Conservation (phyloP, 1,140 invertebrate species). For the Aphelinus certus region DNA sequence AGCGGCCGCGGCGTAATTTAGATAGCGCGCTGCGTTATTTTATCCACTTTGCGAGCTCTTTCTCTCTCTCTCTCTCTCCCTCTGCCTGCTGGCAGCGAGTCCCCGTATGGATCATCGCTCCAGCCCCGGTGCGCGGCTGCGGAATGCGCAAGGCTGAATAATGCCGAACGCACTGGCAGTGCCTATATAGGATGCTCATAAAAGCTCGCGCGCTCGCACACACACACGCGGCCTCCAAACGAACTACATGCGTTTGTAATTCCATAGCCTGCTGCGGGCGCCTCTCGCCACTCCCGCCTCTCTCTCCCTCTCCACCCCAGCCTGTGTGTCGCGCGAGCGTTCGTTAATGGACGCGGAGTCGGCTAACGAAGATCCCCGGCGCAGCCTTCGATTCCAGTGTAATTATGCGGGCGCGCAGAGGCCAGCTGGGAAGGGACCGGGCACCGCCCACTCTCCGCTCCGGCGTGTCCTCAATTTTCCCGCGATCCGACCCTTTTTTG, state of each 20-base stretch:
- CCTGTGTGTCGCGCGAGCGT: not conserved
- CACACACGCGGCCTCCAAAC: constrained; percentile 46
- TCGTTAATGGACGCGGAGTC: not conserved
- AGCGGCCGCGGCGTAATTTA: constrained; percentile 52
- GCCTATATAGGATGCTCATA: constrained; percentile 42
- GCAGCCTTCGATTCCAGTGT: no score
- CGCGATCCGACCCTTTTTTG: no score
- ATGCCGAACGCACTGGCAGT: constrained; percentile 45
- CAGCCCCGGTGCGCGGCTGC: not conserved
- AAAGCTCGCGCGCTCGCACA: constrained; percentile 25
- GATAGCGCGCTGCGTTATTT: constrained; percentile 54
- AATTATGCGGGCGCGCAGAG: not conserved
- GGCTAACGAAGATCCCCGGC: no score
- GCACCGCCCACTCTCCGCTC: no score
- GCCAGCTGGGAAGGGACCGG: not conserved
- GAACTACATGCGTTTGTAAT: constrained; percentile 60
- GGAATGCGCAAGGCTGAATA: constrained; percentile 52
- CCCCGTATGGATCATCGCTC: no score
- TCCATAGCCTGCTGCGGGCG: constrained; percentile 30
- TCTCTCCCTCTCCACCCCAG: constrained; percentile 4
- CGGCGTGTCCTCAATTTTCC: no score
- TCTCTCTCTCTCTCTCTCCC: no score
- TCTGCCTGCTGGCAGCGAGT: no score
- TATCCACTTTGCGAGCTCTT: constrained; percentile 33
- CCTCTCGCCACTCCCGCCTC: constrained; percentile 9